Conservation (phyloP, 2,797 vertebrate species). For the Sorex maritimensis region DNA sequence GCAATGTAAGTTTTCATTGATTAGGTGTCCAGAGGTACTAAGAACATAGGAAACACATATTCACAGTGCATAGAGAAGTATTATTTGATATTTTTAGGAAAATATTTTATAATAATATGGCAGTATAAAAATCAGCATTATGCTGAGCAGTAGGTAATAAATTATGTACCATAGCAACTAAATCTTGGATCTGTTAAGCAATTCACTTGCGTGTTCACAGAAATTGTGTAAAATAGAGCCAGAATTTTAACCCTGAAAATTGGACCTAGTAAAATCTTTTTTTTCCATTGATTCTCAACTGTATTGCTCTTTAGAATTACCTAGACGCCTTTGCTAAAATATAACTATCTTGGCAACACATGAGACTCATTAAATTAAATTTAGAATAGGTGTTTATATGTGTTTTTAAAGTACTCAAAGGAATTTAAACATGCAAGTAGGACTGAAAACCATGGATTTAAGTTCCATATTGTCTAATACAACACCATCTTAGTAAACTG, state of each 20-base stretch:
- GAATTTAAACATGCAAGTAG: neutral
- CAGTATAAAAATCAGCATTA: neutral
- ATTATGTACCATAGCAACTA: neutral
- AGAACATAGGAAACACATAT: neutral
- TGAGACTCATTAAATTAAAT: neutral
- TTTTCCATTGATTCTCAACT: neutral
- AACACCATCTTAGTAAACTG: neutral
- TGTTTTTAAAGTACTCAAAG: neutral
- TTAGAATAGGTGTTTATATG: neutral
- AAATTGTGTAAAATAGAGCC: neutral
- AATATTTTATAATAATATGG: constrained; percentile 33
- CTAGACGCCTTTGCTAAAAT: neutral
- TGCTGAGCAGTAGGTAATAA: neutral
- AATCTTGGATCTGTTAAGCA: neutral
- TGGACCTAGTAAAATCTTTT: neutral
- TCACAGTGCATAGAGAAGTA: neutral
- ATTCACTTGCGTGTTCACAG: neutral
- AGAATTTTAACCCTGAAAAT: neutral
- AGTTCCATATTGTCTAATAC: neutral
- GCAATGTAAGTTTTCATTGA: neutral
- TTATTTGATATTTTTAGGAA: constrained; percentile 32
- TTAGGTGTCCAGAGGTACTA: neutral
- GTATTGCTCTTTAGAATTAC: neutral
- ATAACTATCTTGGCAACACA: neutral
- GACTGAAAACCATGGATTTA: neutral